These are phyloP conservation scores for Cervus canadensis DNA, from an alignment of 2,113 vertebrate species.

Conservation along the genomic window DNA sequence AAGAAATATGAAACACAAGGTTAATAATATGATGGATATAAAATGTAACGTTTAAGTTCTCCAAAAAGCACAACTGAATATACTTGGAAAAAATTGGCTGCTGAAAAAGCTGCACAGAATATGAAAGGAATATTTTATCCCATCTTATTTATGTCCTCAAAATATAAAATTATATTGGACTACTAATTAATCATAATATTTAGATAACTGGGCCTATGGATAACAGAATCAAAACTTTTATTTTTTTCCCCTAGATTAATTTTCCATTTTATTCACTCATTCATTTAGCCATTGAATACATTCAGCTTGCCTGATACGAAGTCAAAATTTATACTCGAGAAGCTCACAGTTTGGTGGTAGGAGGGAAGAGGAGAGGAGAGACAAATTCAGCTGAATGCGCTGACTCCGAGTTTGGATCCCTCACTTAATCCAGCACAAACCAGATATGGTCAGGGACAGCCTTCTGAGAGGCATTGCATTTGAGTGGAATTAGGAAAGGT, in stretches of 20 bases:
- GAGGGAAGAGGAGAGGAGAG: accelerated
- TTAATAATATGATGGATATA: slow-evolving; percentile 75
- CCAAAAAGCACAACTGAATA: slow-evolving; percentile 63
- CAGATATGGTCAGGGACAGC: background rate
- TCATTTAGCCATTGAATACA: background rate
- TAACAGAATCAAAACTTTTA: slow-evolving; percentile 13
- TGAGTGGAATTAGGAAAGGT: background rate
- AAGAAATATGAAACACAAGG: slow-evolving; percentile 69
- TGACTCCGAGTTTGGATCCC: accelerated
- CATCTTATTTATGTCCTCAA: slow-evolving; percentile 25
- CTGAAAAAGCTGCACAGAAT: slow-evolving; percentile 48
- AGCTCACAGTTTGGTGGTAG: background rate
- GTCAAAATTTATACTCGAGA: background rate
- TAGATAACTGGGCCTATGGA: background rate
- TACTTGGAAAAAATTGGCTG: slow-evolving; percentile 40
- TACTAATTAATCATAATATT: slow-evolving; percentile 8
- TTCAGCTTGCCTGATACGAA: background rate
- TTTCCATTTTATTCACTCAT: background rate
- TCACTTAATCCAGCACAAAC: background rate
- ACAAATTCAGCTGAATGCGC: background rate
- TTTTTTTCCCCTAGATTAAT: background rate
- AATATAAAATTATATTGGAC: background rate
- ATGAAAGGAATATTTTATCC: slow-evolving; percentile 59
- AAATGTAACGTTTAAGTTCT: slow-evolving; percentile 65
- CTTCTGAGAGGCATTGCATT: background rate